A percentile compares a stretch with the other conserved stretches of the same genome.
These are phyloP conservation scores for Brachionus asplanchnoidis DNA, from an alignment of 1,140 invertebrate species.

Conservation along the genomic window DNA sequence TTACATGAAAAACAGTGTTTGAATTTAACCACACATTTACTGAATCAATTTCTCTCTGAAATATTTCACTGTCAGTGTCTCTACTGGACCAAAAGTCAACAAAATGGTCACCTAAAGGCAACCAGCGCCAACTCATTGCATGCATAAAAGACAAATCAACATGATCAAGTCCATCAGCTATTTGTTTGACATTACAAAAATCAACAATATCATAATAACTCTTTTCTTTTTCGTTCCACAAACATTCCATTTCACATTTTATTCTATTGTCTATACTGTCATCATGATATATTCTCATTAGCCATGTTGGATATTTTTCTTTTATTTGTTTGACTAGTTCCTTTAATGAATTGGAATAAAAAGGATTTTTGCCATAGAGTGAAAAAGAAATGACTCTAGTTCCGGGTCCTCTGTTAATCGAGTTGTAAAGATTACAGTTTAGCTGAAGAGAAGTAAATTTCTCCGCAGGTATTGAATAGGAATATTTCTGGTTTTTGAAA, in stretches of 20 bases:
- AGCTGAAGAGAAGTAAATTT: background rate
- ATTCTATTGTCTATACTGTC: background rate
- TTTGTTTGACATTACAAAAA: slow-evolving; percentile 33
- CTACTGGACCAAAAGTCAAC: slow-evolving; percentile 14
- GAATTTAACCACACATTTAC: slow-evolving; percentile 1
- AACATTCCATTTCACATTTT: slow-evolving; percentile 17
- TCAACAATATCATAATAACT: background rate
- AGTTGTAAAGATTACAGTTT: slow-evolving; percentile 12
- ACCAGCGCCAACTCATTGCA: slow-evolving; percentile 28
- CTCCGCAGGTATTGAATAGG: background rate
- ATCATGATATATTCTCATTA: slow-evolving; percentile 35
- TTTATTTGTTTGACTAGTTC: slow-evolving; percentile 19
- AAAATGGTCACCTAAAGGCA: slow-evolving; percentile 17
- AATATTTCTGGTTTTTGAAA: background rate
- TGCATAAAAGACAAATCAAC: slow-evolving; percentile 1
- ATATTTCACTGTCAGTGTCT: background rate
- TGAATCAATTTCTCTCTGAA: slow-evolving; percentile 33
- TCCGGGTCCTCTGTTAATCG: slow-evolving; percentile 14
- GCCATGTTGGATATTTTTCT: slow-evolving; percentile 6
- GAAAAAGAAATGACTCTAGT: slow-evolving; percentile 1
- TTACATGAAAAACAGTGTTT: slow-evolving; percentile 21
- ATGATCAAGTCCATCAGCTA: background rate
- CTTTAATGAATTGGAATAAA: background rate
- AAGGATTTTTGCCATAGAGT: background rate
- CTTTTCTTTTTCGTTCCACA: background rate